These are phyloP conservation scores for Myanophis thanlyinensis DNA, from an alignment of 2,113 vertebrate genomes.

Conservation along the genomic window DNA sequence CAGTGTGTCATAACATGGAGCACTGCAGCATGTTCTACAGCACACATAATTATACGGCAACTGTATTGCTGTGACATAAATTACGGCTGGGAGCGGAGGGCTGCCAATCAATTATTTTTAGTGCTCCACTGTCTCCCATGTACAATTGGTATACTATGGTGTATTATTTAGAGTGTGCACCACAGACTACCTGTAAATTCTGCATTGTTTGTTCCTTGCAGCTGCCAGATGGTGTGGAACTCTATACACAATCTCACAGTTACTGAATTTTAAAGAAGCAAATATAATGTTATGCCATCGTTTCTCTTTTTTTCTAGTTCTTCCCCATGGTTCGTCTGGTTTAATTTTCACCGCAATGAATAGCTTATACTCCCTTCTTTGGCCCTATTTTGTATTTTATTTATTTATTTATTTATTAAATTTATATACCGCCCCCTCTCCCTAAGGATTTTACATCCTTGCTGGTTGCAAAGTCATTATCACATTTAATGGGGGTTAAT, in stretches of 20 bases:
- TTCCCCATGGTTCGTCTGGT: neutral
- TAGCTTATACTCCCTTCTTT: neutral
- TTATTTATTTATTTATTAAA: too few relatives aligned
- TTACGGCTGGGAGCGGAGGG: slow-evolving; percentile 36
- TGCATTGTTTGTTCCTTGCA: slow-evolving; percentile 56
- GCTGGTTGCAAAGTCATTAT: neutral
- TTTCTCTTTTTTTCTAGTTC: neutral
- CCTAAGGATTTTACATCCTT: too few relatives aligned
- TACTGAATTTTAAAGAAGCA: slow-evolving; percentile 51
- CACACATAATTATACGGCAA: slow-evolving; percentile 6
- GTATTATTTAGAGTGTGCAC: slow-evolving; percentile 52
- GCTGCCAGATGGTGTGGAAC: slow-evolving; percentile 59
- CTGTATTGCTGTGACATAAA: slow-evolving; percentile 38
- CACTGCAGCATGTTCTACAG: neutral
- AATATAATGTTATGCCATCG: slow-evolving; percentile 3
- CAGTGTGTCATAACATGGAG: neutral
- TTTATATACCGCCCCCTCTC: too few relatives aligned
- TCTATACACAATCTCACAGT: slow-evolving; percentile 41
- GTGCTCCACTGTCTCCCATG: slow-evolving; percentile 30
- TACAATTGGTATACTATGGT: slow-evolving; percentile 46
- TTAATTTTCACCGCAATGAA: neutral
- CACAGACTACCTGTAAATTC: slow-evolving; percentile 53
- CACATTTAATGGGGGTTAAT: neutral
- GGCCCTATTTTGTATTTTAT: neutral
- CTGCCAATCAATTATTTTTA: slow-evolving; percentile 44